Percentiles rank a stretch among this genome's conserved stretches.
Evolutionary conservation across 2,113 vertebrate species (phyloP).

Genomic region (Nyctereutes procyonoides): DNA sequence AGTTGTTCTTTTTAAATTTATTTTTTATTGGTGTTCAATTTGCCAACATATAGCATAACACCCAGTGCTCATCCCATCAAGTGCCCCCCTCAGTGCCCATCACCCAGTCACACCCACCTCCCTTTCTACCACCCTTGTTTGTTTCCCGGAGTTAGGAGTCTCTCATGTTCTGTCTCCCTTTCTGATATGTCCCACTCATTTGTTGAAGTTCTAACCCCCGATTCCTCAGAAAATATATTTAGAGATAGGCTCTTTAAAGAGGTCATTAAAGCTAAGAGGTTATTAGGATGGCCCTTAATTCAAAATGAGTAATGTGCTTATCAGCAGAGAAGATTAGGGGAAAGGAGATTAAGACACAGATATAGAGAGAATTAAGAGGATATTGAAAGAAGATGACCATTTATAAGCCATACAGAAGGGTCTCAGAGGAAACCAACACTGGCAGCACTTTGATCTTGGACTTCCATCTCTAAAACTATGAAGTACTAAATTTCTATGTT

Average conservation of each 20-base stretch:
- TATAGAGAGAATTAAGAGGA: background rate
- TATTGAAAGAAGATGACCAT: fast-evolving
- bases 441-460: background rate
- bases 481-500: background rate
- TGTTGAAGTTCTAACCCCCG: background rate
- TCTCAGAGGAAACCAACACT: background rate
- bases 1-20: no score
- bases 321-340: background rate
- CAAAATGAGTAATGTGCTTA: background rate
- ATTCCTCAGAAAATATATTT: background rate
- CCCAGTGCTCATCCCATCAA: no score
- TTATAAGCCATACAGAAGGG: background rate
- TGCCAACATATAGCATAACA: no score
- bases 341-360: background rate
- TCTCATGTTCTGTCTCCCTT: no score
- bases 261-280: background rate
- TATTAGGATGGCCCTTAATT: background rate
- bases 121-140: no score
- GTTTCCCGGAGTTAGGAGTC: no score
- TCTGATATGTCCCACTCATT: no score
- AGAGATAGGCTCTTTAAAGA: background rate
- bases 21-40: no score
- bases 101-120: no score
- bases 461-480: background rate
- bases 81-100: no score